phyloP scores from a whole-genome alignment of 1,140 invertebrate genomes.

The Dendroctonus valens region DNA sequence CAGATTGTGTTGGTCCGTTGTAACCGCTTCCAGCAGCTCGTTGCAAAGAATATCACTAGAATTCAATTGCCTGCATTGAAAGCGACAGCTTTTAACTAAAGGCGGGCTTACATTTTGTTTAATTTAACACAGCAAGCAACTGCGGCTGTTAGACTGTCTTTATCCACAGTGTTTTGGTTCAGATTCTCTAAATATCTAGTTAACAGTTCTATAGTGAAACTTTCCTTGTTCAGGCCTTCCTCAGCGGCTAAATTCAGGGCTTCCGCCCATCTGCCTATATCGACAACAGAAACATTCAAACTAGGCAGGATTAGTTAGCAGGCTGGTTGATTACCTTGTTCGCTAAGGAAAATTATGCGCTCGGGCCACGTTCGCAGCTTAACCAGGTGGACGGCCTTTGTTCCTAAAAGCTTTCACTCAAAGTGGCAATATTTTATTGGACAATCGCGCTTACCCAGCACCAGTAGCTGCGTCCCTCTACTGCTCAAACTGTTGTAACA shows the following conservation, averaged over 20 bases:
- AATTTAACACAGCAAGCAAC: constrained; percentile 49
- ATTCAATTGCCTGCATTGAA: constrained; percentile 11
- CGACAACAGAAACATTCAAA: not conserved
- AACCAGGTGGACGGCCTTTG: constrained; percentile 75
- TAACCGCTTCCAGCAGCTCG: constrained; percentile 53
- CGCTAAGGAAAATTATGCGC: constrained; percentile 67
- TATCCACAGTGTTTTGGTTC: constrained; percentile 44
- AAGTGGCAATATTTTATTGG: not conserved
- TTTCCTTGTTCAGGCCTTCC: constrained; percentile 45
- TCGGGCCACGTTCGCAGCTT: constrained; percentile 82
- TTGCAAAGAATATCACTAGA: constrained; percentile 52
- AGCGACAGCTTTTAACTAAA: not conserved
- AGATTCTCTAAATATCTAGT: constrained; percentile 45
- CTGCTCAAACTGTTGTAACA: constrained; percentile 89
- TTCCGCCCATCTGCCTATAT: constrained; percentile 57
- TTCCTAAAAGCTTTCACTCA: constrained; percentile 56
- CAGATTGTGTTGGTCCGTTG: constrained; percentile 42
- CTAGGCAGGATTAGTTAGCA: not conserved
- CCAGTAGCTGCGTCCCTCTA: constrained; percentile 75
- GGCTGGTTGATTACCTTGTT: constrained; percentile 52
- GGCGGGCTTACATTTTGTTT: constrained; percentile 51
- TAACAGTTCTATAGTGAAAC: constrained; percentile 42
- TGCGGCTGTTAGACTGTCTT: constrained; percentile 47
- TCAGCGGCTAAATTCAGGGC: constrained; percentile 56
- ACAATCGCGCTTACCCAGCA: constrained; percentile 55